These are phyloP conservation scores for Vanessa tameamea DNA, from an alignment of 1,140 invertebrate species.

Conservation along the genomic window DNA sequence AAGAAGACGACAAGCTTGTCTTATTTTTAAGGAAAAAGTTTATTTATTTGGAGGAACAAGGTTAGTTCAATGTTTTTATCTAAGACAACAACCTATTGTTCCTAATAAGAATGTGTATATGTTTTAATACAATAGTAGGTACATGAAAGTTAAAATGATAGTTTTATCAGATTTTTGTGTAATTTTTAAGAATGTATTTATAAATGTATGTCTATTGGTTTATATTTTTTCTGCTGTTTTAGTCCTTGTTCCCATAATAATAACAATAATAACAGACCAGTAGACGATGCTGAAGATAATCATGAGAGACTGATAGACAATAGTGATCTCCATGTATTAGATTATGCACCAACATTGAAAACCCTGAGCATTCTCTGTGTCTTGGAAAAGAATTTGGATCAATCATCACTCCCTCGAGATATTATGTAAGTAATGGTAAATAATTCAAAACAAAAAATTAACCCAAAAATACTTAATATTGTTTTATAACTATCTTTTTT, in stretches of 20 bases:
- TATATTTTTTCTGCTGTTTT: slow-evolving; percentile 26
- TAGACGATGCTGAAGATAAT: slow-evolving; percentile 45
- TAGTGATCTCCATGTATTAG: slow-evolving; percentile 88
- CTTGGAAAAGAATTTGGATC: slow-evolving; percentile 83
- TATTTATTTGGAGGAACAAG: slow-evolving; percentile 94
- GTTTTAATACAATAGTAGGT: neutral
- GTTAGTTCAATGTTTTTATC: slow-evolving; percentile 64
- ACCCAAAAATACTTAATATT: no score
- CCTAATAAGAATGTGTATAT: neutral
- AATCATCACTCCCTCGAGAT: slow-evolving; percentile 82
- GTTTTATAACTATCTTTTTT: no score
- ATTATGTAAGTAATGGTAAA: slow-evolving; percentile 80
- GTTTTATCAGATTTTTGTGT: no score
- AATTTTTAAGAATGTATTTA: no score
- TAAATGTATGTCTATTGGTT: no score
- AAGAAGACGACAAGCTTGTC: slow-evolving; percentile 89
- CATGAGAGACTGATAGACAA: slow-evolving; percentile 84
- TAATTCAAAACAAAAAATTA: neutral
- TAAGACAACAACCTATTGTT: neutral
- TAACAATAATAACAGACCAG: slow-evolving; percentile 35
- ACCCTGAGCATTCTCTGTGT: slow-evolving; percentile 85
- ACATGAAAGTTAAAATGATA: no score
- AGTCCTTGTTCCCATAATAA: slow-evolving; percentile 54
- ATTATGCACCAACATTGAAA: slow-evolving; percentile 87
- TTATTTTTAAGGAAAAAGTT: slow-evolving; percentile 86